phyloP scores from a whole-genome alignment of 2,888 invertebrate species.

The Carabus problematicus region DNA sequence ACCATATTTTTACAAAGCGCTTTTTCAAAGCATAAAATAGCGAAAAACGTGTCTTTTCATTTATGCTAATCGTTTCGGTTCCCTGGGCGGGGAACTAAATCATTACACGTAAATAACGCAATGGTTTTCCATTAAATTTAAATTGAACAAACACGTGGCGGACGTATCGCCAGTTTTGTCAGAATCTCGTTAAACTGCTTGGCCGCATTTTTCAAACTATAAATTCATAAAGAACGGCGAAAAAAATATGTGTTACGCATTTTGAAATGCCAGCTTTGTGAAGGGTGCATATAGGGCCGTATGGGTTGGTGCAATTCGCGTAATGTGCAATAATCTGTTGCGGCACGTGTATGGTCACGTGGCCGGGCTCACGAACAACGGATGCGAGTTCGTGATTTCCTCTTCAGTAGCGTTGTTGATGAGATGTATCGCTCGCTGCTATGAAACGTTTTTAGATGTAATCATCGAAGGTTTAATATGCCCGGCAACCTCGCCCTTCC shows the following conservation, averaged over 20 bases:
- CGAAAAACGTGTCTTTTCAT: no score
- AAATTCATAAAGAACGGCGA: conserved; percentile 35
- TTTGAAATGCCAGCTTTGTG: background rate
- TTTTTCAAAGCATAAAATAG: no score
- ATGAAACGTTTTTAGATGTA: no score
- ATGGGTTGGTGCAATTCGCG: conserved; percentile 54
- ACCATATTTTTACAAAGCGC: no score
- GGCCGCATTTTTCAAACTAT: conserved; percentile 37
- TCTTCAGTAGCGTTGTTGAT: no score
- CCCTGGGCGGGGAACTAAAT: background rate
- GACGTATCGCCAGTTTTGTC: background rate
- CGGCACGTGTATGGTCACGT: conserved; percentile 52
- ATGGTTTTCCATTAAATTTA: conserved; percentile 37
- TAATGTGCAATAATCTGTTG: conserved; percentile 55
- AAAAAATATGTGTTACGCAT: conserved; percentile 14
- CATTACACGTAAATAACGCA: background rate
- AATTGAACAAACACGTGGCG: conserved; percentile 34
- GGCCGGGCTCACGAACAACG: conserved; percentile 33
- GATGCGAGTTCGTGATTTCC: no score
- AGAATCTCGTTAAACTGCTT: conserved; percentile 3
- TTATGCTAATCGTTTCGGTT: conserved; percentile 4
- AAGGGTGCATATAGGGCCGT: conserved; percentile 12
- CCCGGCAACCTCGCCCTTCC: no score
- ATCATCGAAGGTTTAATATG: no score
- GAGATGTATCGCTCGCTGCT: no score